Evolutionary conservation across 2,888 invertebrate genomes (phyloP), one percentile per base, ranked within the genome.

Genomic region (Spisula solida): DNA sequence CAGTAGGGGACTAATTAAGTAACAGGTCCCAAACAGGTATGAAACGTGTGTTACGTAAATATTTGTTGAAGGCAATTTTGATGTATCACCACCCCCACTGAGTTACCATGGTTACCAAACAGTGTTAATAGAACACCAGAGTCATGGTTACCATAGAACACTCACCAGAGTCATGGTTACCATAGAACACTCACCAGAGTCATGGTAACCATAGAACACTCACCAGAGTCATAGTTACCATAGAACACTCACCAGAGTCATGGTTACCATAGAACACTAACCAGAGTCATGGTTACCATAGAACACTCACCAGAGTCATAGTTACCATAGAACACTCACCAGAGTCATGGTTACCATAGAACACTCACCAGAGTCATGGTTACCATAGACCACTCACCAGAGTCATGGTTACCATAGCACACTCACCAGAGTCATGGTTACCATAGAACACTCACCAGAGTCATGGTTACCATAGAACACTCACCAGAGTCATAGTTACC

Each of bases 261-360:
- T 93, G 95, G 14, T 51, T 60, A n/a, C 85, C 90, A n/a, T n/a
- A n/a, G n/a, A n/a, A n/a, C n/a, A 31, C 87, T 55, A 88, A 95
- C 95, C 95, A 34, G 95, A 95, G 29, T 95, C 94, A 41, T 93
- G 95, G 14, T 51, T 60, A n/a, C 85, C 90, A n/a, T n/a, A n/a
- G n/a, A n/a, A n/a, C n/a, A 31, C 87, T 55, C 88, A 95, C 95
- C 95, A 34, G 95, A 95, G 29, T 95, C 94, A 41, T 93, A 95
- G 14, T 51, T 60, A n/a, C 85, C 90, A n/a, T n/a, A n/a, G n/a
- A n/a, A n/a, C n/a, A 31, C 87, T 55, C 88, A 95, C 95, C 95
- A 34, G 95, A 95, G 29, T 95, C 94, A 41, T 93, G 95, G 14
- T 51, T 60, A n/a, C 85, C 90, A n/a, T n/a, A n/a, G n/a, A n/a